Base-by-base conservation (phyloP, 2,113 vertebrate genomes). In the Morone saxatilis region DNA sequence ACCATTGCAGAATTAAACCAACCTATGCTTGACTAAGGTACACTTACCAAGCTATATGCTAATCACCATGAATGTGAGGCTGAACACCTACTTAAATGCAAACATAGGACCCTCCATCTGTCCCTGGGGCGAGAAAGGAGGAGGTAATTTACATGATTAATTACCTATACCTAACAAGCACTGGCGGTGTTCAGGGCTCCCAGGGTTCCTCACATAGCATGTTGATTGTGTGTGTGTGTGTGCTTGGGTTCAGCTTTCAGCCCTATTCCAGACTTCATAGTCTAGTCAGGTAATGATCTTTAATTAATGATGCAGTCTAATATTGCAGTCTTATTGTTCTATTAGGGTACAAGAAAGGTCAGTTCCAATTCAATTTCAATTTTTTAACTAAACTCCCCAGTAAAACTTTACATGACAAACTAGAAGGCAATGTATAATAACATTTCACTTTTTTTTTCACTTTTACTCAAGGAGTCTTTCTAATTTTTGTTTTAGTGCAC, bases 101-200 rank as follows among this genome's bases (percentile, higher is more conserved):
- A 93, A 94, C 91, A 91, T 80, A 89, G 80, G 75, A 87, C 45
- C 57, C 84, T 86, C 87, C 79, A 83, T 88, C 86, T 81, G 87
- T 92, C 92, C 91, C 93, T 70, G 69, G 78, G 89, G 89, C 25
- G 36, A 61, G 76, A 88, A 73, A 76, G 80, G 80, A 92, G 86
- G 88, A 91, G 87, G 78, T 90, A 79, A 94, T 94, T 93, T 93
- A 83, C 87, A 93, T 93, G 93, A 94, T 94, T 93, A 94, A 94
- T 94, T 91, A 94, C 89, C 85, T 87, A 81, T 80, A 91, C 77
- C 85, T 91, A 92, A 91, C 88, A 84, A 88, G 92, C 86, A 76
- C 62, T 61, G 45, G 83, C 51, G 16, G 71, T 80, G 81, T 68
- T 84, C 66, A 31, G 74, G 77, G 78, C 85, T 86, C 83, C 68